phyloP scores from a whole-genome alignment of 2,797 vertebrate species.

The Molossus alvarezi region DNA sequence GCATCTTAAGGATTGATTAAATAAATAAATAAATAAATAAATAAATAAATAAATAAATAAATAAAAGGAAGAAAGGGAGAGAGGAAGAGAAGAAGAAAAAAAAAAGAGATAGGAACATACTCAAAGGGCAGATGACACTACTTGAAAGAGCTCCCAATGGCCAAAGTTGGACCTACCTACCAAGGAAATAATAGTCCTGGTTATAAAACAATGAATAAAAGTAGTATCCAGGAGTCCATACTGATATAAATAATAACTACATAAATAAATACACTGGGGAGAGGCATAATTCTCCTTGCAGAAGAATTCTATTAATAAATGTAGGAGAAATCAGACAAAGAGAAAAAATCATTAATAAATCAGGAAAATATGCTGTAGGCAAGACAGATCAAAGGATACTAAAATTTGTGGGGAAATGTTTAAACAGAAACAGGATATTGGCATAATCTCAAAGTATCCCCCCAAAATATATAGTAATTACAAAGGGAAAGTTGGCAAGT shows the following conservation, averaged over 20 bases:
- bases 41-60: not conserved
- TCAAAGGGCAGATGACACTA: not conserved
- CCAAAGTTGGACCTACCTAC: not conserved
- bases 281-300: not conserved
- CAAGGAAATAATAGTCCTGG: not conserved
- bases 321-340: constrained; percentile 44
- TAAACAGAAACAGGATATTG: constrained; percentile 29
- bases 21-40: not conserved
- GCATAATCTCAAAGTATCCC: not conserved
- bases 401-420: constrained; percentile 39
- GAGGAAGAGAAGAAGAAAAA: not conserved
- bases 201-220: constrained; percentile 9
- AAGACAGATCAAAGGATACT: not conserved
- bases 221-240: not conserved
- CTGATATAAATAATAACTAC: not conserved
- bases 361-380: not conserved
- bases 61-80: not conserved
- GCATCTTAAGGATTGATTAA: not conserved
- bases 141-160: not conserved
- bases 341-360: constrained; percentile 42
- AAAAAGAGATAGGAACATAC: not conserved
- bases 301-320: not conserved
- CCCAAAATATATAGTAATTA: not conserved
- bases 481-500: constrained; percentile 26
- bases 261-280: not conserved